phyloP scores from a whole-genome alignment of 2,797 vertebrate genomes.

The Uromys caudimaculatus region DNA sequence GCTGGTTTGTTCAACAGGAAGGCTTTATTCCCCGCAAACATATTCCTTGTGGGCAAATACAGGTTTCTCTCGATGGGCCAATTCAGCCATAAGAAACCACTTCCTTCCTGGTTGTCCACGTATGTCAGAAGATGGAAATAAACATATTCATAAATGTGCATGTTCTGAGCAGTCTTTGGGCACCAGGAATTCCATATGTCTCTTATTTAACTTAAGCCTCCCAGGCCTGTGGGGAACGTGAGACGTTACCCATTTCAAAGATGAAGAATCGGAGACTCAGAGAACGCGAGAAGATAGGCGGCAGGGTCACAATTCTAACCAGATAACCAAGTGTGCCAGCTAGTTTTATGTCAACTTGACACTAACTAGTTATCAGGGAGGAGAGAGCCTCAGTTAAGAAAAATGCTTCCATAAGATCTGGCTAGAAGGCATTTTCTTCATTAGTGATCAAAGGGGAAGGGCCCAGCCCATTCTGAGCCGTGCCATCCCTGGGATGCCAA shows the following conservation, averaged over 20 bases:
- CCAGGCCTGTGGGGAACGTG: not conserved
- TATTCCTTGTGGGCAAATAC: not conserved
- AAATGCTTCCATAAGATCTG: not conserved
- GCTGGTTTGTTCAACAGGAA: not conserved
- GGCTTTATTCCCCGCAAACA: not conserved
- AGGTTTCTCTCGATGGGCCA: not conserved
- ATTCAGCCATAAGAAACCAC: not conserved
- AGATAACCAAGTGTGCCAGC: not conserved
- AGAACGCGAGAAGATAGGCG: not conserved
- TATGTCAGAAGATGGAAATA: constrained; percentile 14
- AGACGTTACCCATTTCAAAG: not conserved
- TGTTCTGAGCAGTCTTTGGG: not conserved
- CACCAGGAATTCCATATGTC: not conserved
- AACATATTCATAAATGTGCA: not conserved
- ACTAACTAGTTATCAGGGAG: not conserved
- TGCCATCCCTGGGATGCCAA: not conserved
- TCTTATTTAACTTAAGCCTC: not conserved
- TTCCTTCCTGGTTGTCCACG: not conserved
- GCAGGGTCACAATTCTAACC: not conserved
- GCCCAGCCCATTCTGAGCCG: not conserved
- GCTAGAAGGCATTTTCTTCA: not conserved
- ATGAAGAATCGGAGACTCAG: not conserved
- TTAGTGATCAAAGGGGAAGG: too few species aligned
- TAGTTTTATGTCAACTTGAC: not conserved
- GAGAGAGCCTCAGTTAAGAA: not conserved